Evolutionary conservation across 2,113 vertebrate genomes (phyloP).

Genomic region (Pampusana beccarii): DNA sequence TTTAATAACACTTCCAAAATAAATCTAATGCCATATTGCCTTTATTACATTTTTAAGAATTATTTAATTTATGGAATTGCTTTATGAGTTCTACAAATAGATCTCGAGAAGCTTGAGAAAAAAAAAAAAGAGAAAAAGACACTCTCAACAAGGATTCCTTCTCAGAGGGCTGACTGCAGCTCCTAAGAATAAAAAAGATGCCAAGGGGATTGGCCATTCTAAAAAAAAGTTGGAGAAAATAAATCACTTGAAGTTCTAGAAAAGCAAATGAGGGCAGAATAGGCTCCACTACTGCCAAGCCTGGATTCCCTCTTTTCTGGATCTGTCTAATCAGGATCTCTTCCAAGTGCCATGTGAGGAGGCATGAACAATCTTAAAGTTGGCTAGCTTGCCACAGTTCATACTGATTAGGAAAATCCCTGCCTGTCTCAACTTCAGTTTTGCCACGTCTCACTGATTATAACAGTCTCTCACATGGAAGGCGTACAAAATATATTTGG

Average conservation of each 20-base stretch:
- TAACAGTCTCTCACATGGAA: neutral
- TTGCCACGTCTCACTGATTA: neutral
- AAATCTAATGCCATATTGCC: neutral
- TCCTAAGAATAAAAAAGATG: neutral
- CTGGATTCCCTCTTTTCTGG: neutral
- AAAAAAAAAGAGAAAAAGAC: neutral
- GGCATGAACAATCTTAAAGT: neutral
- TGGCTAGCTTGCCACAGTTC: neutral
- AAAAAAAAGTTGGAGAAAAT: neutral
- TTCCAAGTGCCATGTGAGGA: neutral
- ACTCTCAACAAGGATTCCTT: neutral
- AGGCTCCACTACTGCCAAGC: neutral
- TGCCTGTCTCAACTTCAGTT: neutral
- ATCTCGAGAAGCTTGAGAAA: neutral
- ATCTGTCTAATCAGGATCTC: neutral
- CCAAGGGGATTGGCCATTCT: neutral
- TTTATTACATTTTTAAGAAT: constrained; percentile 23
- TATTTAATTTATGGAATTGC: constrained; percentile 18
- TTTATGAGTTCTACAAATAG: neutral
- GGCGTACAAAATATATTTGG: neutral
- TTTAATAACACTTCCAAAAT: constrained; percentile 19
- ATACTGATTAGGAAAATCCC: neutral
- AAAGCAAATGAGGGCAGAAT: neutral
- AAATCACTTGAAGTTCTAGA: neutral
- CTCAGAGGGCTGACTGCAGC: neutral